Evolutionary conservation across 2,797 vertebrate species (phyloP), one percentile per base, ranked within the genome.

Genomic region (Danio aesculapii): DNA sequence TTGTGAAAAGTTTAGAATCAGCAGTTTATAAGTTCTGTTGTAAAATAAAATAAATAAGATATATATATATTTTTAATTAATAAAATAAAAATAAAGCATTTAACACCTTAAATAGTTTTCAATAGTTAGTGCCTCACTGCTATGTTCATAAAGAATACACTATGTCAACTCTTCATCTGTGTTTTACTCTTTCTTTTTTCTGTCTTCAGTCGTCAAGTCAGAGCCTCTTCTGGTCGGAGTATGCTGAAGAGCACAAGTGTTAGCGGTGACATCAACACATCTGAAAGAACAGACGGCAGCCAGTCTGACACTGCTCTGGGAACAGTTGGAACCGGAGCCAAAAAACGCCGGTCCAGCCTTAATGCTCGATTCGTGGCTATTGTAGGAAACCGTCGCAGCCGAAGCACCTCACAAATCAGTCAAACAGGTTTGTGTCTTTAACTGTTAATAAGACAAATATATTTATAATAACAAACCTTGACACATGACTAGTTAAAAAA

Each of bases 251-350:
- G 98, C 94, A 98, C 96, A 92, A 99, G 97, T 46, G 94, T 98
- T 85, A 98, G 97, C 59, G 96, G 97, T 39, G 97, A 99, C 90
- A 97, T 99, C 71, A 99, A 98, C 90, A 94, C 94, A 13, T 92
- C 97, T 90, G 98, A 98, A 89, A 96, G 95, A 86, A 98, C 95
- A 6, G 98, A 99, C 0, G 98, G 98, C 89, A 99, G 98, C 90
- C 98, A 99, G 86, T 99, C 98, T 0, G 98, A 99, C 92, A 99
- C 98, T 0, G 97, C 97, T 6, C 95, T 99, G 90, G 97, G 98
- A 58, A 96, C 91, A 0, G 94, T 99, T 75, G 95, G 97, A 53
- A 94, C 94, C 43, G 94, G 95, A 84, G 94, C 96, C 86, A 99
- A 99, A 95, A 99, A 98, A 90, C 94, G 98, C 62, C 96, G 98